Conservation (phyloP, 2,888 invertebrate genomes). For the Altica lythri region DNA sequence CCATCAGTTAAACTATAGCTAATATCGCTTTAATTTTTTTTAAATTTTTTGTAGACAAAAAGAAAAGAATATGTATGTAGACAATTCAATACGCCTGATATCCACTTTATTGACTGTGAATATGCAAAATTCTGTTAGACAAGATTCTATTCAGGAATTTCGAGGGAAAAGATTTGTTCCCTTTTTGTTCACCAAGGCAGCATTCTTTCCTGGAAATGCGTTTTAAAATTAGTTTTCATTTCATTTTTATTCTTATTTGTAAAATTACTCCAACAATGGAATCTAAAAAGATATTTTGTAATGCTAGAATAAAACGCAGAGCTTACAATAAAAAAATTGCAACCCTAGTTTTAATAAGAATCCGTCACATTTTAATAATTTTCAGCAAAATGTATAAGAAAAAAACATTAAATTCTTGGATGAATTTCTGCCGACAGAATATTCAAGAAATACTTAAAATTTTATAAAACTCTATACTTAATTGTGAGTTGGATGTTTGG, state of each 20-base stretch:
- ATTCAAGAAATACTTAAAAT: too few relatives aligned
- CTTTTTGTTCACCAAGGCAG: neutral
- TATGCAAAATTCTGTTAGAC: too few relatives aligned
- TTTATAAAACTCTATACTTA: too few relatives aligned
- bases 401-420: neutral
- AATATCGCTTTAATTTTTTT: too few relatives aligned
- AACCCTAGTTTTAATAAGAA: neutral
- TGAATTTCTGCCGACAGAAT: neutral
- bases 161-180: neutral
- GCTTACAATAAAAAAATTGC: too few relatives aligned
- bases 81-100: too few relatives aligned
- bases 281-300: neutral
- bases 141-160: neutral
- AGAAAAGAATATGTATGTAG: too few relatives aligned
- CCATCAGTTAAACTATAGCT: too few relatives aligned
- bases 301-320: too few relatives aligned
- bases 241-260: neutral
- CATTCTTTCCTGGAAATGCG: neutral
- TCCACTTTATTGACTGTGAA: too few relatives aligned
- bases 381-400: neutral
- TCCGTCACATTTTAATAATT: neutral
- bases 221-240: conserved; percentile 1
- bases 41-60: too few relatives aligned
- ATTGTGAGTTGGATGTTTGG: too few relatives aligned
- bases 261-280: neutral